Percentiles rank a stretch among this genome's conserved stretches.
Evolutionary conservation across 2,888 invertebrate species (phyloP).

Genomic region (Pantelozetes paolii): DNA sequence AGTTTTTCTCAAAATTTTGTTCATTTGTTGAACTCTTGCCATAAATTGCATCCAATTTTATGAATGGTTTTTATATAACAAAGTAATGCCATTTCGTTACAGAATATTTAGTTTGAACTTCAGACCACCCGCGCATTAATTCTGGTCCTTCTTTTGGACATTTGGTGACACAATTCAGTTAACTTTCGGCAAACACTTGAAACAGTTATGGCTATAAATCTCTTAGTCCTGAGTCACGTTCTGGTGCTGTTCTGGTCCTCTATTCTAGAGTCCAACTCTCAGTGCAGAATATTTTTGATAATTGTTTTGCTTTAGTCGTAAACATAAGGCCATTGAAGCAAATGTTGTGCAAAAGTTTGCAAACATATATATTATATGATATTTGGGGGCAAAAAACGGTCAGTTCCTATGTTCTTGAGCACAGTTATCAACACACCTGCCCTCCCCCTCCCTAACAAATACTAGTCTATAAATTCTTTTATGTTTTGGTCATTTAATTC

Average conservation of each 20-base stretch:
- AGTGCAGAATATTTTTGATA: slow-evolving; percentile 33
- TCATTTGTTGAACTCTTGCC: not conserved
- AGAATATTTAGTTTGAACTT: slow-evolving; percentile 18
- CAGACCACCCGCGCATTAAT: slow-evolving; percentile 32
- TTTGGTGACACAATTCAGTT: slow-evolving; percentile 38
- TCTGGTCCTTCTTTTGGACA: slow-evolving; percentile 28
- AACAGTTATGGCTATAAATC: slow-evolving; percentile 37
- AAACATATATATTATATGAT: slow-evolving; percentile 37
- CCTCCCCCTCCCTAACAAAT: not conserved
- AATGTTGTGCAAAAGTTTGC: slow-evolving; percentile 29
- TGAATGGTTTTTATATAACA: slow-evolving; percentile 11
- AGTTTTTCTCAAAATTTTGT: not conserved
- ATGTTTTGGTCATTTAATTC: slow-evolving; percentile 14
- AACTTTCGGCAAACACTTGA: slow-evolving; percentile 34
- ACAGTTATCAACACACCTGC: slow-evolving; percentile 18
- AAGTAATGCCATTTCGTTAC: not conserved
- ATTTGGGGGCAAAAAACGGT: slow-evolving; percentile 17
- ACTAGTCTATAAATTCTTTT: slow-evolving; percentile 11
- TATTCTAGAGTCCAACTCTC: not conserved
- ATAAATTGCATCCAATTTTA: not conserved
- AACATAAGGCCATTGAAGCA: slow-evolving; percentile 29
- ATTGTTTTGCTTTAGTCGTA: slow-evolving; percentile 35
- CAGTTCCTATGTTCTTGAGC: slow-evolving; percentile 8
- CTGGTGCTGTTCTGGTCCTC: not conserved
- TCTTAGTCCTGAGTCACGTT: slow-evolving; percentile 34